Evolutionary conservation across 2,113 vertebrate species (phyloP).

Genomic region (Meles meles): DNA sequence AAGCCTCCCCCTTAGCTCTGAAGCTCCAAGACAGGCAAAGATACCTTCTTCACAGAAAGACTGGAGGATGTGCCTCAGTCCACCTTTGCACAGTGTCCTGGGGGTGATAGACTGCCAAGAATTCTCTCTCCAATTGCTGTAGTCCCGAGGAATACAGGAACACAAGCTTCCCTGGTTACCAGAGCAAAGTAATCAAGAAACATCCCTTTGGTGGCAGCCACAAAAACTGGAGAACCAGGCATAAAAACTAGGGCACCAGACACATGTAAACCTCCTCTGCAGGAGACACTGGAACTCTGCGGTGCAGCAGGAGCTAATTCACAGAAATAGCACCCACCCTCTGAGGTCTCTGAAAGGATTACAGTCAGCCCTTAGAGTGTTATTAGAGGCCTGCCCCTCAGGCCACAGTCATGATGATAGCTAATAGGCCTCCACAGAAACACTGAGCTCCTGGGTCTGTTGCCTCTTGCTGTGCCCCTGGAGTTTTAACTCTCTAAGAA

Average conservation of each 20-base stretch:
- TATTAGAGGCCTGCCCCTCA: neutral
- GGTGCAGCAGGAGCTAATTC: too few relatives aligned
- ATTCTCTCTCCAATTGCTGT: neutral
- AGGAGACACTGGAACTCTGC: neutral
- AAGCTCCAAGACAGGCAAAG: neutral
- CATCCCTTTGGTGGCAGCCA: neutral
- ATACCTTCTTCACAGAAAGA: neutral
- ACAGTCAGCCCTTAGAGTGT: neutral
- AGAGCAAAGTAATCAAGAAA: neutral
- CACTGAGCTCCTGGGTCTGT: neutral
- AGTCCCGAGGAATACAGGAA: neutral
- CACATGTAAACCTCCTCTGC: neutral
- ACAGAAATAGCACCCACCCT: neutral
- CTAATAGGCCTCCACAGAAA: neutral
- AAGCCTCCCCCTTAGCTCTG: neutral
- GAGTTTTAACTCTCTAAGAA: neutral
- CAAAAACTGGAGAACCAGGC: neutral
- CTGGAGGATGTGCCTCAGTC: neutral
- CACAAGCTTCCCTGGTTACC: neutral
- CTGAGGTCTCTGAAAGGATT: neutral
- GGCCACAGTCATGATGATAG: neutral
- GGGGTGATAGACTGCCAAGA: neutral
- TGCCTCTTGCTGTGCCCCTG: neutral
- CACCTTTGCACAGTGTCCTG: neutral
- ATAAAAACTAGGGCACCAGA: neutral